Evolutionary conservation across 2,888 invertebrate genomes (phyloP), one percentile per base, ranked within the genome.

Genomic region (Acleris literana): DNA sequence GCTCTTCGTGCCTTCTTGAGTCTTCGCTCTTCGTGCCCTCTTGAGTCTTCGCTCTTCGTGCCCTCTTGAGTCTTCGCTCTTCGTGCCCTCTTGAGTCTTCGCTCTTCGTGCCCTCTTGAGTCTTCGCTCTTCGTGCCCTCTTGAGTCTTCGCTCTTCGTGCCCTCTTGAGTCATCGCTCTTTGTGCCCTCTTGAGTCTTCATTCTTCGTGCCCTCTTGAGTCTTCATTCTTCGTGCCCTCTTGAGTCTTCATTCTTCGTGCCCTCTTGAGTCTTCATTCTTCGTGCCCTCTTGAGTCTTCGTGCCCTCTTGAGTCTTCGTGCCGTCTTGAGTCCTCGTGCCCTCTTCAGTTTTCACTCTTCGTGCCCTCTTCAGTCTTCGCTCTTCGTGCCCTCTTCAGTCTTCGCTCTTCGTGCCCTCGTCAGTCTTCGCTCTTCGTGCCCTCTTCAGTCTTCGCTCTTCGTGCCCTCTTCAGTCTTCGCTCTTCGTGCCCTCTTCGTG

Each of bases 71-170:
- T 53, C 65, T 53, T 53, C 53, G 6, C 9, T 53, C 53, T 29
- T 29, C 29, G 2, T n/a, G 17, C 29, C n/a, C 0, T 16, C 29
- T 33, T 5, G 20, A 53, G 53, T 53, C 53, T 7, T 53, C 17
- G 4, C 17, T 53, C 53, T 53, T 29, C 53, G 0, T 17, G 29
- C 53, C n/a, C 29, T 29, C 29, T 53, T n/a, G 20, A 22, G 58
- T 55, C 39, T 51, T 68, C 46, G 62, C 57, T 67, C 53, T 66
- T 61, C 69, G 5, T 63, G 51, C 22, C 5, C 3, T 3, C 64
- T 64, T 48, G 48, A 3, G 6, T 63, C 48, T 63, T 66, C 61
- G 4, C 48, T 55, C 55, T 67, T 43, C 18, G 6, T 20, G 16
- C 51, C 22, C 7, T 49, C 22, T 51, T 1, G 11, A 49, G 49